A percentile compares a stretch with the other conserved stretches of the same genome.
Evolutionary conservation across 2,888 invertebrate genomes (phyloP).

Genomic region (Ennomos fuscantarius): DNA sequence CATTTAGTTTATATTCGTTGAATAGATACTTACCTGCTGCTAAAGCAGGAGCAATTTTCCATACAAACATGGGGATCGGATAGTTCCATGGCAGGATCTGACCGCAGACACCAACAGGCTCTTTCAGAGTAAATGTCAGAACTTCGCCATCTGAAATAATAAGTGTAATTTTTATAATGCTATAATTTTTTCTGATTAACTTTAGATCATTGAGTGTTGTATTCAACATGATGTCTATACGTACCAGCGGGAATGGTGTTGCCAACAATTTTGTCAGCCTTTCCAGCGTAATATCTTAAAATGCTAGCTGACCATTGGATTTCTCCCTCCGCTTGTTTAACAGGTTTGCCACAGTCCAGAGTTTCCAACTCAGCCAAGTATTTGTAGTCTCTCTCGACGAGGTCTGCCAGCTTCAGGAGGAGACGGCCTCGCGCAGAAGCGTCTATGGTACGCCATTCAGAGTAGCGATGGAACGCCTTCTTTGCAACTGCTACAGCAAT

Average conservation of each 20-base stretch:
- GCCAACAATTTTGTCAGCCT: slow-evolving; percentile 94
- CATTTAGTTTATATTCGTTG: too few relatives aligned
- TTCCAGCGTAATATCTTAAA: slow-evolving; percentile 94
- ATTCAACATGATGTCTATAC: background rate
- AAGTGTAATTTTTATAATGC: slow-evolving; percentile 1
- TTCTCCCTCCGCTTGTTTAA: slow-evolving; percentile 88
- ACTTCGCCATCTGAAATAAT: slow-evolving; percentile 88
- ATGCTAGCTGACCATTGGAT: slow-evolving; percentile 84
- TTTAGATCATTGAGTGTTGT: too few relatives aligned
- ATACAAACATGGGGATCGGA: slow-evolving; percentile 95
- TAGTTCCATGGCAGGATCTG: slow-evolving; percentile 98
- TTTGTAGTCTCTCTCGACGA: slow-evolving; percentile 89
- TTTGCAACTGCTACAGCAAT: slow-evolving; percentile 91
- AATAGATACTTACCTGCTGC: slow-evolving; percentile 84
- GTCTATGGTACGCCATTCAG: slow-evolving; percentile 92
- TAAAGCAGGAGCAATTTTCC: slow-evolving; percentile 94
- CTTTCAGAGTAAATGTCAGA: slow-evolving; percentile 92
- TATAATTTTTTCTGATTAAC: too few relatives aligned
- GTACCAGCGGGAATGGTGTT: slow-evolving; percentile 88
- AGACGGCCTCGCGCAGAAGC: slow-evolving; percentile 91
- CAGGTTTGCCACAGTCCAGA: slow-evolving; percentile 96
- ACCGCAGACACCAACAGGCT: slow-evolving; percentile 94
- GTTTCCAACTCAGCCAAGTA: slow-evolving; percentile 94
- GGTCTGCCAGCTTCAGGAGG: slow-evolving; percentile 89
- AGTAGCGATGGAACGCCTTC: slow-evolving; percentile 89